These are phyloP conservation scores for Chionodraco myersi DNA, from an alignment of 2,113 vertebrate genomes.

Conservation along the genomic window DNA sequence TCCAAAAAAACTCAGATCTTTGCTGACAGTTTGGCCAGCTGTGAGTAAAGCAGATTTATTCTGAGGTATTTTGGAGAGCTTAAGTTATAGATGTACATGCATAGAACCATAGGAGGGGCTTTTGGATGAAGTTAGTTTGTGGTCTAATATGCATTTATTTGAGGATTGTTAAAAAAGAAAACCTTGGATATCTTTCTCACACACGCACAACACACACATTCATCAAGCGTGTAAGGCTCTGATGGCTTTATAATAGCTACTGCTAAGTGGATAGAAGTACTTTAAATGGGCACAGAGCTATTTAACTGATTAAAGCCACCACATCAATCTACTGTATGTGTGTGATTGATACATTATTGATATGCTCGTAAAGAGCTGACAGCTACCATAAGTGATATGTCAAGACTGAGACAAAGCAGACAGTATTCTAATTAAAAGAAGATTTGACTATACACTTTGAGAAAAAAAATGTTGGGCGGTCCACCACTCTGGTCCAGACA, in stretches of 20 bases:
- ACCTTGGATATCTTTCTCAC: not conserved
- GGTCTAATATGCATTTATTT: not conserved
- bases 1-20: slow-evolving; percentile 15
- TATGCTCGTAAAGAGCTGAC: slow-evolving; percentile 45
- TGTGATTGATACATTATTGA: slow-evolving; percentile 58
- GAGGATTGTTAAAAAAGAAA: not conserved
- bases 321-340: slow-evolving; percentile 56
- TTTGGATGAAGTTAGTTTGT: not conserved
- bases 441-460: not conserved
- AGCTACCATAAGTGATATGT: slow-evolving; percentile 35
- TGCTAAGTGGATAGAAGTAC: slow-evolving; percentile 39
- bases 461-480: not conserved
- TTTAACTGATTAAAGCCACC: slow-evolving; percentile 76
- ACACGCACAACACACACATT: not conserved
- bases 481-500: not conserved
- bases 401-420: slow-evolving; percentile 35
- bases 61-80: not conserved
- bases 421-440: slow-evolving; percentile 50
- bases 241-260: slow-evolving; percentile 65
- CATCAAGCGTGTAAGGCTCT: slow-evolving; percentile 8
- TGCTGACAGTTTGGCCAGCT: not conserved
- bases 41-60: not conserved
- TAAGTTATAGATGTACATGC: not conserved
- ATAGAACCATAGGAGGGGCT: not conserved
- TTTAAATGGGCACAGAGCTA: slow-evolving; percentile 40